Evolutionary conservation across 1,140 invertebrate genomes (phyloP).

Genomic region (Epicauta chinensis): DNA sequence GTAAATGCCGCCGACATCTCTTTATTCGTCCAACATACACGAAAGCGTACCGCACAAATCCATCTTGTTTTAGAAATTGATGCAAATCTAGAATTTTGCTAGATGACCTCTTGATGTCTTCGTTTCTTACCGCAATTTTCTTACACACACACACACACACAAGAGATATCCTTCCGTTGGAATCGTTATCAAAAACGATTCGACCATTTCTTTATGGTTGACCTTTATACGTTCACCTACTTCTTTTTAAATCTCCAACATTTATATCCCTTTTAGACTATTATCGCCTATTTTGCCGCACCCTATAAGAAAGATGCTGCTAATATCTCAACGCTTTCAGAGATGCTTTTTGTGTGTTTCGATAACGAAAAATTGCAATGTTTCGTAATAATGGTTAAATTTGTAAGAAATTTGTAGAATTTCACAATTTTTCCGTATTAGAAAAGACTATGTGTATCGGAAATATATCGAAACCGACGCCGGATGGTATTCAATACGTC

Average conservation of each 20-base stretch:
- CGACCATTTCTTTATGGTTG: slow-evolving; percentile 31
- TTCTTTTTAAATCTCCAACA: slow-evolving; percentile 28
- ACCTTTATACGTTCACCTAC: slow-evolving; percentile 22
- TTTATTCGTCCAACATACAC: too few species aligned
- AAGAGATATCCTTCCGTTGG: slow-evolving; percentile 24
- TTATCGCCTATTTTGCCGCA: slow-evolving; percentile 28
- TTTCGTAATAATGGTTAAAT: background rate
- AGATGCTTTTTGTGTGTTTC: background rate
- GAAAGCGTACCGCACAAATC: too few species aligned
- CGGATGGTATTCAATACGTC: slow-evolving; percentile 7
- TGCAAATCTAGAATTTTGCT: slow-evolving; percentile 9
- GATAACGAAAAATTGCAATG: slow-evolving; percentile 1
- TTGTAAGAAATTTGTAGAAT: too few species aligned
- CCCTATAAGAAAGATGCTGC: slow-evolving; percentile 20
- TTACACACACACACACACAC: too few species aligned
- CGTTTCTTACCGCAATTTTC: slow-evolving; percentile 8
- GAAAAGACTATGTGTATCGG: too few species aligned
- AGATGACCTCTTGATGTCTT: slow-evolving; percentile 2
- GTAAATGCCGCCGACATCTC: too few species aligned
- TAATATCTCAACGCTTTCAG: slow-evolving; percentile 25
- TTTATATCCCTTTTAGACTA: slow-evolving; percentile 32
- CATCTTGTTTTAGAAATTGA: background rate
- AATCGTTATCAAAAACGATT: slow-evolving; percentile 28
- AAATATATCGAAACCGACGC: background rate
- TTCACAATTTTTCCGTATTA: background rate